Base-by-base conservation (phyloP, 1,140 invertebrate species). In the Drosophila rufa region DNA sequence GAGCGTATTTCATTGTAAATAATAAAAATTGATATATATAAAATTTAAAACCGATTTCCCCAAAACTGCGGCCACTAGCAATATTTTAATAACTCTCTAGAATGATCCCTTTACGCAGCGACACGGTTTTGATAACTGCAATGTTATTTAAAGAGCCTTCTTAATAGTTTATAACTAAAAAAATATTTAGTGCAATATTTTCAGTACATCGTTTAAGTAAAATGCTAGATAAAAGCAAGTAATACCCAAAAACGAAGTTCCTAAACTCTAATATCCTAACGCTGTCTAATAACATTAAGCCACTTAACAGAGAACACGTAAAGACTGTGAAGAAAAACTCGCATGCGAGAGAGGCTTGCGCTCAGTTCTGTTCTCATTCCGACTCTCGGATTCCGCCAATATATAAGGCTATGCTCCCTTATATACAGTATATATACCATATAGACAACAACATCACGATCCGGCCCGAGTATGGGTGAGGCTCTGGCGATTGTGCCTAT, bases 401-500 rank as follows among this genome's bases (percentile, higher is more conserved):
- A 27, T 46, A 43, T n/a, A 61, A 62, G 27, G 42, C 68, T 74
- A 74, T 78, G 76, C 65, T 78, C 60, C 50, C 58, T 36, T 70
- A 75, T 83, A 45, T 83, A 68, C 9, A 56, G 19, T 40, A 14
- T 75, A 75, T 83, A 47, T 76, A 64, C 53, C 14, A 56, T 56
- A 56, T 56, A 56, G 53, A 56, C 69, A 82, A 74, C 67, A 82
- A 74, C 67, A 86, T 83, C 84, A 87, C 76, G 80, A 84, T 67
- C 55, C 40, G 36, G 33, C 4, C 36, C 5, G 0, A 57, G 64
- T 33, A 33, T 71, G 36, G 38, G 25, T 68, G 27, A 78, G 36
- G 30, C 15, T 30, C 19, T 48, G 30, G 66, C 30, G 27, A 67
- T 61, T 71, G 45, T 62, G 79, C 45, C 33, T 83, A 58, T 82